Conservation (phyloP, 1,140 invertebrate genomes). For the Chrysomallon squamiferum region DNA sequence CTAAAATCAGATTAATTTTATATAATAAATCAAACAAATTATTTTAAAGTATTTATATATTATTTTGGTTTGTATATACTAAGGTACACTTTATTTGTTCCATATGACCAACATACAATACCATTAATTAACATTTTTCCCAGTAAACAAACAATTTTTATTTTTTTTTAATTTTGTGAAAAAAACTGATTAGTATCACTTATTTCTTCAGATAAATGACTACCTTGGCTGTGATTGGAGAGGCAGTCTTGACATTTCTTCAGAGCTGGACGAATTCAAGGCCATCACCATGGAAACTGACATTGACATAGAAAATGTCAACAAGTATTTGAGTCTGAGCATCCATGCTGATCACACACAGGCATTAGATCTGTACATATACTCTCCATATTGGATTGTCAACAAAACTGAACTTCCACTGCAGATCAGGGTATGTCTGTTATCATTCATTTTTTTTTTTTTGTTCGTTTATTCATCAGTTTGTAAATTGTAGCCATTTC, state of each 20-base stretch:
- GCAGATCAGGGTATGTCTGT: constrained; percentile 74
- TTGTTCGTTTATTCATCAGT: too few species aligned
- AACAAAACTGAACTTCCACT: constrained; percentile 61
- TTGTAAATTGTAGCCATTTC: too few species aligned
- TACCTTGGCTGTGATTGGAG: constrained; percentile 77
- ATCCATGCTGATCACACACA: constrained; percentile 64
- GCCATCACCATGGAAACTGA: constrained; percentile 70
- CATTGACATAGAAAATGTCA: constrained; percentile 69
- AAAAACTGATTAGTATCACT: too few species aligned
- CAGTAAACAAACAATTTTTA: too few species aligned
- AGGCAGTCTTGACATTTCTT: constrained; percentile 73
- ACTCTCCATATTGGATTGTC: constrained; percentile 60
- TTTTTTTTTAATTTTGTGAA: too few species aligned
- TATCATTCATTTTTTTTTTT: constrained; percentile 4
- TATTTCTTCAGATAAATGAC: constrained; percentile 65
- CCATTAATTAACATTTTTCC: too few species aligned
- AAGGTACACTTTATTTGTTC: too few species aligned
- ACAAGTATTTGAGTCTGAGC: constrained; percentile 73
- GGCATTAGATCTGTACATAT: constrained; percentile 69
- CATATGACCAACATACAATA: too few species aligned
- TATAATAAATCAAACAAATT: too few species aligned
- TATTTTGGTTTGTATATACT: too few species aligned
- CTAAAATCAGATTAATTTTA: too few species aligned
- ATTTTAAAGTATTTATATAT: too few species aligned
- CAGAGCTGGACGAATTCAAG: constrained; percentile 73